Base-by-base conservation (phyloP, 2,888 invertebrate genomes). In the Xylota segnis region DNA sequence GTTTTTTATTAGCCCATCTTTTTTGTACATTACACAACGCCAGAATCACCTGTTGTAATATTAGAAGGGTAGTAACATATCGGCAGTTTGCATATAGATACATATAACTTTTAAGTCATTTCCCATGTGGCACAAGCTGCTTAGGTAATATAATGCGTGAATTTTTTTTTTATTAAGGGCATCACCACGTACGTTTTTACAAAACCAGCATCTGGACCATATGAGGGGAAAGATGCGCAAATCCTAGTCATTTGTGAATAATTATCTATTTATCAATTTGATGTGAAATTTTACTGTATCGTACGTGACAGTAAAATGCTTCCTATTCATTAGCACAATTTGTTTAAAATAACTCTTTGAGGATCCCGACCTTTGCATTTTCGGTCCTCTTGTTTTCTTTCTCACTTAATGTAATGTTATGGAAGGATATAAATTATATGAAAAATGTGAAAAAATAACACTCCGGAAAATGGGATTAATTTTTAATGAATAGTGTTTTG, bases 341-440 rank as follows among this genome's bases (percentile, higher is more conserved):
- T 54, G 61, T 14, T 59, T 12, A 50, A 52, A 54, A 5, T 54
- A 29, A 43, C 52, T 54, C 74, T 18, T 50, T 4, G 10, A 50
- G 27, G 37, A 54, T 63, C 40, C 54, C 63, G 63, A 29, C 27
- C 27, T n/a, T 52, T 52, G 27, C 27, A 29, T 52, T 52, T 52
- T 27, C 14, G 27, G 54, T 45, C n/a, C 54, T 45, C 27, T 45
- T 70, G 77, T 61, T 70, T 71, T 54, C 61, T 70, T 61, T 77
- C 54, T 61, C 70, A 43, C 32, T 54, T 54, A n/a, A n/a, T n/a
- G n/a, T n/a, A n/a, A n/a, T 54, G 61, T 71, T 58, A 66, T 59
- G 71, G 61, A 61, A 61, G 61, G 54, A 61, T 54, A 63, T 70
- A 70, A 74, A 63, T 70, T 77, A 71, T 61, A 77, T 77, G 70